A percentile compares a stretch with the other conserved stretches of the same genome.
Evolutionary conservation across 92 coral and sea anemone genomes (phyloP).

Genomic region (Phenganax marumi): DNA sequence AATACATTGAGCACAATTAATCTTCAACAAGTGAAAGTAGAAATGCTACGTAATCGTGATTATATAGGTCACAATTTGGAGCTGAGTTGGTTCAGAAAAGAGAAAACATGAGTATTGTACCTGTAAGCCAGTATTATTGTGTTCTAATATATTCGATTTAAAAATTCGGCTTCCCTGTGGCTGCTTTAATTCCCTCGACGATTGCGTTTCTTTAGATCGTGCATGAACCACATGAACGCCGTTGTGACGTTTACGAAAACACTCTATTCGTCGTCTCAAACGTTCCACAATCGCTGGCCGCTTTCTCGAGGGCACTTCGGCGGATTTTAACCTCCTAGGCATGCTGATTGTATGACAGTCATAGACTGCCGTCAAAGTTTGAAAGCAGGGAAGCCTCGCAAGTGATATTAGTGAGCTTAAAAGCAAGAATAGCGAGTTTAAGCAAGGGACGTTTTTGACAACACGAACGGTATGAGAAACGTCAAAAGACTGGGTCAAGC

Average conservation of each 20-base stretch:
- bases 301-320: slow-evolving; percentile 67
- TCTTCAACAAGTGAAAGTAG: slow-evolving; percentile 42
- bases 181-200: slow-evolving; percentile 70
- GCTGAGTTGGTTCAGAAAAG: neutral
- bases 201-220: slow-evolving; percentile 71
- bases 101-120: slow-evolving; percentile 35
- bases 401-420: too few relatives aligned
- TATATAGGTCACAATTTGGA: slow-evolving; percentile 34
- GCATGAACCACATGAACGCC: too few relatives aligned
- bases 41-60: slow-evolving; percentile 32
- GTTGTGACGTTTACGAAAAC: slow-evolving; percentile 79
- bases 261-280: slow-evolving; percentile 77
- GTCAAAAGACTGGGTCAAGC: too few relatives aligned
- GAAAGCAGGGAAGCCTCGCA: slow-evolving; percentile 31
- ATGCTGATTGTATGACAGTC: slow-evolving; percentile 32
- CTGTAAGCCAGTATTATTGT: slow-evolving; percentile 43
- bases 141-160: slow-evolving; percentile 70
- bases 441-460: too few relatives aligned
- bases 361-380: slow-evolving; percentile 29
- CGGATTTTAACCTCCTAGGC: slow-evolving; percentile 13
- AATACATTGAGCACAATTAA: slow-evolving; percentile 42
- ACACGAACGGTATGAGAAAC: too few relatives aligned
- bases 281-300: slow-evolving; percentile 87
- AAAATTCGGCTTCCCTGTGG: slow-evolving; percentile 70
- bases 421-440: too few relatives aligned